Evolutionary conservation across 2,888 invertebrate species (phyloP).

Genomic region (Tetropium fuscum): DNA sequence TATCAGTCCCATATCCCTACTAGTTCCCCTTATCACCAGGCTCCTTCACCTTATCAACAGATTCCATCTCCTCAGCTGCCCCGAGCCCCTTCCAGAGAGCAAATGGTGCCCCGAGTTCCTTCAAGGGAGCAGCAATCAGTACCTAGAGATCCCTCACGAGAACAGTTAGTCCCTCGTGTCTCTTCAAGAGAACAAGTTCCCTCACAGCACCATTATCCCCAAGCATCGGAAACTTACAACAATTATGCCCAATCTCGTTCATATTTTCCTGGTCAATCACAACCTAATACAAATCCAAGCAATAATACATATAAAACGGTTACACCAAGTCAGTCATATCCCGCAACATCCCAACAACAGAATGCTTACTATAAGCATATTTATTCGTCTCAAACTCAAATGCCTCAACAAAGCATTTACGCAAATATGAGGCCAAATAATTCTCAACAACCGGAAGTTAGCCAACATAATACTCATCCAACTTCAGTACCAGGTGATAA

Average conservation of each 20-base stretch:
- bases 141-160: constrained; percentile 37
- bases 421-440: constrained; percentile 27
- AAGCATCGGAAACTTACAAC: constrained; percentile 42
- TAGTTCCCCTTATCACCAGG: constrained; percentile 37
- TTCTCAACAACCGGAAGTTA: constrained; percentile 2
- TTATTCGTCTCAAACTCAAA: constrained; percentile 39
- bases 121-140: constrained; percentile 40
- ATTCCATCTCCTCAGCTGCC: constrained; percentile 41
- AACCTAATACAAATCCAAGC: constrained; percentile 42
- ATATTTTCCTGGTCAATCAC: constrained; percentile 51
- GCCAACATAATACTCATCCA: constrained; percentile 19
- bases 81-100: constrained; percentile 45
- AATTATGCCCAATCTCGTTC: constrained; percentile 46
- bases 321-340: constrained; percentile 34
- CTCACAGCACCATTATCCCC: constrained; percentile 26
- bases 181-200: constrained; percentile 43
- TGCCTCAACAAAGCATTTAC: constrained; percentile 23
- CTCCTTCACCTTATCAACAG: constrained; percentile 40
- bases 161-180: constrained; percentile 41
- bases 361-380: constrained; percentile 43
- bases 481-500: constrained; percentile 17
- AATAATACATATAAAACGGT: constrained; percentile 39
- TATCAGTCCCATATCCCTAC: constrained; percentile 47
- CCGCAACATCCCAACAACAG: constrained; percentile 30
- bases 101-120: constrained; percentile 39